Evolutionary conservation across 2,888 invertebrate genomes (phyloP), one percentile per base, ranked within the genome.

Genomic region (Hylaea fasciaria): DNA sequence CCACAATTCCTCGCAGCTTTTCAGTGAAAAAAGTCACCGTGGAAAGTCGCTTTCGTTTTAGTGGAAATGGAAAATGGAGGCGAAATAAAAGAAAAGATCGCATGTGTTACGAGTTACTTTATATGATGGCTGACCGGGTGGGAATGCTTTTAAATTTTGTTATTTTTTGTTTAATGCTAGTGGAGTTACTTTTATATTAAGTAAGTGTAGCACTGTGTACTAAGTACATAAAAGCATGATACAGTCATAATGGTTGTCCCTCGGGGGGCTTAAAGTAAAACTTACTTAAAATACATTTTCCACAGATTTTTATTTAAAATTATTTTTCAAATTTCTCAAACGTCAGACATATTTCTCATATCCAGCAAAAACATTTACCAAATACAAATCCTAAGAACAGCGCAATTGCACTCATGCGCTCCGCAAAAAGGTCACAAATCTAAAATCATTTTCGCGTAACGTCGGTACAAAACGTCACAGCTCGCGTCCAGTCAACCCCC

Each of bases 31-130:
- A 87, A 87, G 83, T 81, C 82, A 77, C 83, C 77, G 86, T 83
- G 83, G 82, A 90, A 87, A 89, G 87, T 88, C 82, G 86, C 86
- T 89, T 89, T 89, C 87, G 85, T 83, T 88, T 83, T 83, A 83
- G 81, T 83, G 85, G 81, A 85, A 89, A 90, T 87, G 87, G 87
- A 86, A 89, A 87, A 89, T 86, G 85, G 78, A 80, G 74, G 73
- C 71, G 81, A 88, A 89, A 86, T 86, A 85, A 87, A 85, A 79
- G 77, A 85, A 87, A 85, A 80, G 76, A 81, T 76, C 80, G 80
- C 90, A 87, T 89, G 89, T 84, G 86, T 80, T 78, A 80, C 72
- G 77, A 61, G 65, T 61, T 63, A 62, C 57, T 58, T 65, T 43
- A 49, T 69, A 65, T 69, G 69, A 64, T 50, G 61, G 62, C 58